Conservation (phyloP, 2,113 vertebrate species). For the Propithecus coquereli region DNA sequence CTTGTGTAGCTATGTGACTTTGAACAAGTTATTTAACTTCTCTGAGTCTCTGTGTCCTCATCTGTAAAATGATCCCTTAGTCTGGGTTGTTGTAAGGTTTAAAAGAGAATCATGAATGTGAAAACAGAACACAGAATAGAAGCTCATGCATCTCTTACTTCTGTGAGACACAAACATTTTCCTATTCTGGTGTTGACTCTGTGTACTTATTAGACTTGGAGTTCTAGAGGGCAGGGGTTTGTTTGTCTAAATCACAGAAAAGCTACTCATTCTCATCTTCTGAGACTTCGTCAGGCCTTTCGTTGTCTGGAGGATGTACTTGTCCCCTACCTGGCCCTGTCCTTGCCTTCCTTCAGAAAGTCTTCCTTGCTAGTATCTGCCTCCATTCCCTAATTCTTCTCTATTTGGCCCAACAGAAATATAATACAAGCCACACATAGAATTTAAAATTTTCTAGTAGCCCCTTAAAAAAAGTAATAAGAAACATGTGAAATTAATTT, state of each 20-base stretch:
- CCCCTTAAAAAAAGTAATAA: not conserved
- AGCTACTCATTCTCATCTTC: not conserved
- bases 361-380: not conserved
- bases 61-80: not conserved
- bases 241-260: not conserved
- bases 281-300: not conserved
- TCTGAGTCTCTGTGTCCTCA: slow-evolving; percentile 10
- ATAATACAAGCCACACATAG: not conserved
- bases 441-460: not conserved
- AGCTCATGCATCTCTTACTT: not conserved
- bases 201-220: not conserved
- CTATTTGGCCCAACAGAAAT: not conserved
- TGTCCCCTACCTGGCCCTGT: not conserved
- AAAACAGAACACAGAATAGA: not conserved
- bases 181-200: not conserved
- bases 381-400: not conserved
- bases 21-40: slow-evolving; percentile 17
- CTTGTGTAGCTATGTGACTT: not conserved
- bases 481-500: slow-evolving; percentile 17
- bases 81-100: not conserved
- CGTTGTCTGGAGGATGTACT: not conserved
- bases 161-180: not conserved
- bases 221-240: not conserved
- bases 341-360: not conserved
- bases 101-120: not conserved